Conservation (phyloP, 2,888 invertebrate genomes). For the Neoscelio sp. region DNA sequence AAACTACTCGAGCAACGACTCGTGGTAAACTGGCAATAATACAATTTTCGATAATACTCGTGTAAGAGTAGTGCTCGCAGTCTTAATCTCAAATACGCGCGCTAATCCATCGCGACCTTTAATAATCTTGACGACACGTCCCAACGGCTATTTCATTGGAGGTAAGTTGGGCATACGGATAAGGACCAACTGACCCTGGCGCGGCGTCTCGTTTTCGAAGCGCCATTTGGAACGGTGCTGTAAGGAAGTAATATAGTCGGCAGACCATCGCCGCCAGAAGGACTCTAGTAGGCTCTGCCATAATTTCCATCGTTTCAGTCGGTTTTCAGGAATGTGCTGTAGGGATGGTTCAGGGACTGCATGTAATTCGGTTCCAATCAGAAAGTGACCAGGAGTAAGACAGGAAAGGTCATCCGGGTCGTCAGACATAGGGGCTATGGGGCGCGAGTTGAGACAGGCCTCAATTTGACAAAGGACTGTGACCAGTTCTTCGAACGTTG, state of each 20-base stretch:
- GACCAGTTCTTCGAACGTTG: constrained; percentile 68
- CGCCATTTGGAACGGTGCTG: constrained; percentile 66
- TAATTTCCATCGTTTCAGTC: constrained; percentile 59
- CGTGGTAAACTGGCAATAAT: neutral
- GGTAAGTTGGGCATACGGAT: constrained; percentile 2
- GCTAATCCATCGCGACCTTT: neutral
- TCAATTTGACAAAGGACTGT: constrained; percentile 52
- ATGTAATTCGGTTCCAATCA: constrained; percentile 59
- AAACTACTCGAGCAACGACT: neutral
- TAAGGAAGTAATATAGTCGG: constrained; percentile 64
- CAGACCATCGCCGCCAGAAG: constrained; percentile 63
- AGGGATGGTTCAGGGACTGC: constrained; percentile 62
- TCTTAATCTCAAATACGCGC: neutral
- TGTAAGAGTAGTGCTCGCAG: neutral
- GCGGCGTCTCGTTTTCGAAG: neutral
- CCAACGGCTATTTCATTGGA: constrained; percentile 5
- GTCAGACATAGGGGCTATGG: constrained; percentile 29
- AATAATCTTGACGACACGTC: neutral
- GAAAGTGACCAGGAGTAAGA: constrained; percentile 68
- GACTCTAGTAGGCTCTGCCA: constrained; percentile 46
- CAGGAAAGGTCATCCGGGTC: constrained; percentile 51
- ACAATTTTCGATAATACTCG: neutral
- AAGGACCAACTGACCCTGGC: constrained; percentile 5
- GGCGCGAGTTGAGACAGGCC: constrained; percentile 53
- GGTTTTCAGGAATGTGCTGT: constrained; percentile 9